Evolutionary conservation across 53 echinoderm and acorn worm genomes (phyloP).

Genomic region (Henricia sp.): DNA sequence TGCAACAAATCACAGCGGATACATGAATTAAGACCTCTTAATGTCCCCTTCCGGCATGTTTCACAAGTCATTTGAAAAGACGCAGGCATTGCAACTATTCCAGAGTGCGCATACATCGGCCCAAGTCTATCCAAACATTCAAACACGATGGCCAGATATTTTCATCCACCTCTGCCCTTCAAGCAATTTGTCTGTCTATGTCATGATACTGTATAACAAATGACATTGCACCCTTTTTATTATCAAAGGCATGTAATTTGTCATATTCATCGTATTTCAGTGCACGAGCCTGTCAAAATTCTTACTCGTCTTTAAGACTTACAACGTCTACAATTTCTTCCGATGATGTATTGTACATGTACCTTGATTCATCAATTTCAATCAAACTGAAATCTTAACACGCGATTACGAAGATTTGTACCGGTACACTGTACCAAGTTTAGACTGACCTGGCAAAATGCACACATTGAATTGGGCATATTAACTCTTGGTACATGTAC

Average conservation of each 20-base stretch:
- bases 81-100: neutral
- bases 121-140: neutral
- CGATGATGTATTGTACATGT: neutral
- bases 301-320: neutral
- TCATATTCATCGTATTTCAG: constrained; percentile 20
- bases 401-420: neutral
- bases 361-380: constrained; percentile 4
- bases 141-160: constrained; percentile 1
- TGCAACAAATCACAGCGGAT: neutral
- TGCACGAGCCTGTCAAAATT: neutral
- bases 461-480: too few relatives aligned
- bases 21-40: neutral
- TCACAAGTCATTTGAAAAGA: neutral
- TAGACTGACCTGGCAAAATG: too few relatives aligned
- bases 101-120: neutral
- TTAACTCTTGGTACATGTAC: too few relatives aligned
- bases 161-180: neutral
- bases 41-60: constrained; percentile 2
- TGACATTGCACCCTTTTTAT: neutral
- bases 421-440: too few relatives aligned
- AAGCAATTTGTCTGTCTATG: neutral
- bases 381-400: neutral
- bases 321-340: neutral
- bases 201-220: neutral
- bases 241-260: neutral